phyloP scores from a whole-genome alignment of 2,113 vertebrate genomes.

The Lutjanus erythropterus region DNA sequence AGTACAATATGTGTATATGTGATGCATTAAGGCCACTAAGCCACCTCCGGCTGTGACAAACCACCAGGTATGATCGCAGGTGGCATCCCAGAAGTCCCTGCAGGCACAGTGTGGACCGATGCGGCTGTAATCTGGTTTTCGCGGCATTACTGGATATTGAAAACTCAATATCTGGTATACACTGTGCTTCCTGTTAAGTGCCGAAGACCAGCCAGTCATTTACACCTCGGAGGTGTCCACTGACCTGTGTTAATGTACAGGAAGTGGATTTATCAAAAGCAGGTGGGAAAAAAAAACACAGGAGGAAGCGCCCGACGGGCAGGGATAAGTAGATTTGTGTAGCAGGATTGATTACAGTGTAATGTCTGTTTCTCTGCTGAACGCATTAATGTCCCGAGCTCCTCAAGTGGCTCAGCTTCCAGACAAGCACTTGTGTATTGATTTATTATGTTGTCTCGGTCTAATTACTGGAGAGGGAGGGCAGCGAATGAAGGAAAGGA shows the following conservation, averaged over 20 bases:
- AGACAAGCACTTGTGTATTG: slow-evolving; percentile 80
- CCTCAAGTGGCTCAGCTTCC: slow-evolving; percentile 74
- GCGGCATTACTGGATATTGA: slow-evolving; percentile 61
- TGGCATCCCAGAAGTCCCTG: slow-evolving; percentile 30
- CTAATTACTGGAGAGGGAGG: slow-evolving; percentile 75
- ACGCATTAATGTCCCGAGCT: slow-evolving; percentile 76
- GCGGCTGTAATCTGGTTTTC: slow-evolving; percentile 64
- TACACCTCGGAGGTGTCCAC: slow-evolving; percentile 61
- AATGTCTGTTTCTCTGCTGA: slow-evolving; percentile 79
- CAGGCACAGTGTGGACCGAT: slow-evolving; percentile 21
- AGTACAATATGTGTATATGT: slow-evolving; percentile 38
- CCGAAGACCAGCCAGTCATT: slow-evolving; percentile 56
- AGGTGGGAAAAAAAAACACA: slow-evolving; percentile 13
- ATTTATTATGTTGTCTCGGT: slow-evolving; percentile 78
- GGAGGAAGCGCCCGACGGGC: slow-evolving; percentile 13
- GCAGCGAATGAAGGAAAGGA: slow-evolving; percentile 2
- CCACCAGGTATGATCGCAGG: slow-evolving; percentile 46
- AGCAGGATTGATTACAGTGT: slow-evolving; percentile 83
- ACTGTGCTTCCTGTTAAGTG: slow-evolving; percentile 54
- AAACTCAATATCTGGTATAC: slow-evolving; percentile 54
- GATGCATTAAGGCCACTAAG: slow-evolving; percentile 6
- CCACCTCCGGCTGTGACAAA: slow-evolving; percentile 32
- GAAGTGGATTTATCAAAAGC: slow-evolving; percentile 74
- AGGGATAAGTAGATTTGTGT: slow-evolving; percentile 79
- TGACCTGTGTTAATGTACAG: slow-evolving; percentile 76